Conservation (phyloP, 2,888 invertebrate species). For the Galerucella calmariensis region DNA sequence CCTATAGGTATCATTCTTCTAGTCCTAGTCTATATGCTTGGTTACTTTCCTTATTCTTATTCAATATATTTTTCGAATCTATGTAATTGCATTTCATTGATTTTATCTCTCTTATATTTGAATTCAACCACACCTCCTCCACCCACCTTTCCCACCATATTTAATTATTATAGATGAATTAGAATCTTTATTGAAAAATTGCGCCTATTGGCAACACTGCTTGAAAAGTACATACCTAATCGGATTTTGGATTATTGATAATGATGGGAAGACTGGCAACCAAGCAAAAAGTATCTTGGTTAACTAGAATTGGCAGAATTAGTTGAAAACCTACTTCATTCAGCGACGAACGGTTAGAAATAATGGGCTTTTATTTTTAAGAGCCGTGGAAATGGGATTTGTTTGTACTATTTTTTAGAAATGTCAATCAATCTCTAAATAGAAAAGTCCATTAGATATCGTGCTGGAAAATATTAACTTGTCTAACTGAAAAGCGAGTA, state of each 20-base stretch:
- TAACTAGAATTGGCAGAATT: constrained; percentile 8
- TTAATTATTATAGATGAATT: too few relatives aligned
- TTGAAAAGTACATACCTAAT: constrained; percentile 20
- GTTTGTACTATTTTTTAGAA: neutral
- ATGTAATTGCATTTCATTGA: too few relatives aligned
- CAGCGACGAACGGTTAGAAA: neutral
- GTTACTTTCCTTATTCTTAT: too few relatives aligned
- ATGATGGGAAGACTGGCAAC: constrained; percentile 19
- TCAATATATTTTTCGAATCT: too few relatives aligned
- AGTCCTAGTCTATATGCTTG: too few relatives aligned
- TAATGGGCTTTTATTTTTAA: neutral
- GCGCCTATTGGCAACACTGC: constrained; percentile 5
- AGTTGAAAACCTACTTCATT: neutral
- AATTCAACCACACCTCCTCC: too few relatives aligned
- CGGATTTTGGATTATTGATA: constrained; percentile 30
- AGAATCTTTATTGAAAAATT: neutral
- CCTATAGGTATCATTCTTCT: too few relatives aligned
- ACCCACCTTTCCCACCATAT: too few relatives aligned
- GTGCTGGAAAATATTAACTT: neutral
- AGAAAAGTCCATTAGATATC: too few relatives aligned
- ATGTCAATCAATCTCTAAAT: too few relatives aligned
- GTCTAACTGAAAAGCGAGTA: too few relatives aligned
- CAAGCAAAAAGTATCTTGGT: constrained; percentile 3
- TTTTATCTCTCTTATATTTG: too few relatives aligned
- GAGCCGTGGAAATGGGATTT: neutral